Conservation (phyloP, 2,113 vertebrate species). For the Panthera tigris region DNA sequence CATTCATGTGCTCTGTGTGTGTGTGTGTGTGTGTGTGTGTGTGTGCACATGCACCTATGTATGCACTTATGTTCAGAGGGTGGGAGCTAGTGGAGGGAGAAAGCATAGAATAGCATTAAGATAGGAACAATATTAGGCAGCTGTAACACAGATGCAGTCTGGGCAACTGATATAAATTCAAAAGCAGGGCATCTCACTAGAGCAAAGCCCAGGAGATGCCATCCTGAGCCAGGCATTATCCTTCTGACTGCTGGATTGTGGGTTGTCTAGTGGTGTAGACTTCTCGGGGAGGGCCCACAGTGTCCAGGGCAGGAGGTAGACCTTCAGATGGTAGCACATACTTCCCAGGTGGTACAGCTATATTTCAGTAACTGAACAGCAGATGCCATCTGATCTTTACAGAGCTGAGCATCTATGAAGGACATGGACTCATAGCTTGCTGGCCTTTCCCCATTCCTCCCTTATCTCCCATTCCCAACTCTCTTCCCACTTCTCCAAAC, state of each 20-base stretch:
- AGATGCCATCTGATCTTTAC: background rate
- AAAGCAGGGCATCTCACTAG: background rate
- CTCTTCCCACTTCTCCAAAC: background rate
- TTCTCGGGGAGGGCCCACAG: background rate
- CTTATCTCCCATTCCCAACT: background rate
- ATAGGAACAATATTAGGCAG: background rate
- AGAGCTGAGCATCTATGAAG: background rate
- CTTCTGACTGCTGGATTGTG: background rate
- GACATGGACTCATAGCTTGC: background rate
- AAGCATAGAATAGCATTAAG: background rate
- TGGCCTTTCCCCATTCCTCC: background rate
- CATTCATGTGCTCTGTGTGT: background rate
- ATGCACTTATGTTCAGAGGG: background rate
- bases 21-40: background rate
- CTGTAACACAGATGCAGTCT: background rate
- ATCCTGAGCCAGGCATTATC: background rate
- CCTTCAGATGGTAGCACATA: background rate
- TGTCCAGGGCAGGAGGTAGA: background rate
- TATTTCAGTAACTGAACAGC: background rate
- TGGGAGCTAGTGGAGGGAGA: background rate
- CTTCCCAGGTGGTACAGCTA: background rate
- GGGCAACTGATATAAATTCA: background rate
- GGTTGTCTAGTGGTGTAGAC: background rate
- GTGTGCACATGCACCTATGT: background rate
- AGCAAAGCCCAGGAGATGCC: background rate